These are phyloP conservation scores for Catocala fraxini DNA, from an alignment of 2,888 invertebrate genomes.

Conservation along the genomic window DNA sequence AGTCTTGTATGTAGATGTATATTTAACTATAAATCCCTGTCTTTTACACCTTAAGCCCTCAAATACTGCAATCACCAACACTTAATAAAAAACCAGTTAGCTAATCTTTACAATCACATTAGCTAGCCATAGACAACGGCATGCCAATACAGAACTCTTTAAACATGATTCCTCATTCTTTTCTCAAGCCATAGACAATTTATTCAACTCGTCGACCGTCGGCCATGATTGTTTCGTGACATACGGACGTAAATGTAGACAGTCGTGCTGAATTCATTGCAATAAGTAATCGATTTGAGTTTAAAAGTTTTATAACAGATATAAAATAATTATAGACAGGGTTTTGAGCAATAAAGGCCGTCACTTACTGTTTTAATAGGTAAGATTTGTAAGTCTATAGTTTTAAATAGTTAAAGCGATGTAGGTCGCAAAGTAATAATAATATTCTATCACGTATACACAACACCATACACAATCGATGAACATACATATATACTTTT, in stretches of 20 bases:
- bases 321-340: slow-evolving; percentile 11
- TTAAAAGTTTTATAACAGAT: not conserved
- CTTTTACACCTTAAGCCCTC: not conserved
- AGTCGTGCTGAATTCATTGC: slow-evolving; percentile 46
- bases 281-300: slow-evolving; percentile 26
- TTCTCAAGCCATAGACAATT: slow-evolving; percentile 25
- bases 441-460: too few species aligned
- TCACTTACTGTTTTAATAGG: not conserved
- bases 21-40: too few species aligned
- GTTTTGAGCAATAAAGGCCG: not conserved
- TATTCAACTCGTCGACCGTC: slow-evolving; percentile 5
- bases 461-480: too few species aligned
- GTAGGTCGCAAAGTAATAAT: too few species aligned
- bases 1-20: too few species aligned
- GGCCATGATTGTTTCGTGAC: slow-evolving; percentile 44
- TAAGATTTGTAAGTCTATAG: too few species aligned
- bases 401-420: too few species aligned
- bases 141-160: slow-evolving; percentile 16
- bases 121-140: slow-evolving; percentile 11
- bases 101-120: slow-evolving; percentile 8
- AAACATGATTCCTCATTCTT: slow-evolving; percentile 22
- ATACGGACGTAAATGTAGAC: slow-evolving; percentile 29
- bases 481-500: too few species aligned
- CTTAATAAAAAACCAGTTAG: slow-evolving; percentile 10
- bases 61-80: slow-evolving; percentile 4